A percentile compares a stretch with the other conserved stretches of the same genome.
These are phyloP conservation scores for Eciton burchellii DNA, from an alignment of 1,140 invertebrate species.

Conservation along the genomic window DNA sequence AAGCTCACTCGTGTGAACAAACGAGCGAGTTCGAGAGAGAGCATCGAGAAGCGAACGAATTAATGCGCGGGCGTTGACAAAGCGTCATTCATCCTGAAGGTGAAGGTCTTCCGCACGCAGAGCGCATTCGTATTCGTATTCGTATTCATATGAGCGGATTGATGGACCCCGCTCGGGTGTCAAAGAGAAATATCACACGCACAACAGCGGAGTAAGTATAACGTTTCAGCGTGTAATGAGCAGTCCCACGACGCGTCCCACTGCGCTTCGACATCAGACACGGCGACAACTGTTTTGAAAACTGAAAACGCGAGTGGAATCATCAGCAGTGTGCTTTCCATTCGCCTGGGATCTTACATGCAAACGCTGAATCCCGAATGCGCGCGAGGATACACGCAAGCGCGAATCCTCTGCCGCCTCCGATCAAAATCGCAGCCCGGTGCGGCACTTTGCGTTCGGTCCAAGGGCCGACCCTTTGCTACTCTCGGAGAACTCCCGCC, in stretches of 20 bases:
- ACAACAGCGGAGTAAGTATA: no score
- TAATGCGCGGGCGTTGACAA: background rate
- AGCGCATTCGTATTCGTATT: background rate
- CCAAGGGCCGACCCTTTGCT: slow-evolving; percentile 1
- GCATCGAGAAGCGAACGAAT: background rate
- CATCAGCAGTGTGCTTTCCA: background rate
- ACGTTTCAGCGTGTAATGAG: no score
- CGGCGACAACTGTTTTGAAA: background rate
- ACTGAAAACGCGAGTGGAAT: background rate
- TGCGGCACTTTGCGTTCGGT: background rate
- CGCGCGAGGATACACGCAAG: no score
- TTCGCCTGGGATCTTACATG: background rate
- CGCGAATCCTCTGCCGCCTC: background rate
- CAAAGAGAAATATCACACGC: no score
- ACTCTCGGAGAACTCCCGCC: background rate
- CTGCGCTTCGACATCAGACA: no score
- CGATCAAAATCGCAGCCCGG: slow-evolving; percentile 29
- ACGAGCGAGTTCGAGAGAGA: slow-evolving; percentile 15
- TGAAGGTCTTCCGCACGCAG: background rate
- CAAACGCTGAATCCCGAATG: no score
- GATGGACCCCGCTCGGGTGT: background rate
- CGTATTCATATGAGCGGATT: background rate
- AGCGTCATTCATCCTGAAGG: background rate
- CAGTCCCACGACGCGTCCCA: no score
- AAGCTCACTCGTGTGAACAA: background rate